Evolutionary conservation across 64 coral and sea anemone species (phyloP), one percentile per base, ranked within the genome.

Genomic region (Montipora foliosa): DNA sequence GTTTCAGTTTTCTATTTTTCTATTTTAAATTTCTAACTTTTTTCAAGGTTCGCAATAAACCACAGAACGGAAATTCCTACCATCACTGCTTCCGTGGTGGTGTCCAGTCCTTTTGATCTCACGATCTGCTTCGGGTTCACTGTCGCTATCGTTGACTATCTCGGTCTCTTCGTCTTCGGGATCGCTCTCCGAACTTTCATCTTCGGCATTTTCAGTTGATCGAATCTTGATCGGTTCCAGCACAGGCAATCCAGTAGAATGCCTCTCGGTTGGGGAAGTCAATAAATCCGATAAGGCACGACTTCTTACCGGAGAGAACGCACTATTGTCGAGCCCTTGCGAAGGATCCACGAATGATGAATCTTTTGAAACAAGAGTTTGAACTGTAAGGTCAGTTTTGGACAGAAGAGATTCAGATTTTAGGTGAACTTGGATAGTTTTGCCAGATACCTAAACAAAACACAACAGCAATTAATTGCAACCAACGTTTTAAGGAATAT

Each of bases 151-250:
- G 53, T 90, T 55, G 25, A 84, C 60, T 24, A 77, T 45, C 79
- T 90, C 90, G 25, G 88, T 86, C 70, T 14, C 44, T 14, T 93
- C 84, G 14, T 93, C 83, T 72, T 93, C 92, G 8, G 75, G 19
- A 60, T 93, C 92, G 57, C 92, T 93, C 66, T 93, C 92, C 8
- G 84, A 93, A 47, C 75, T 87, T 49, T 81, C 77, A 57, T 51
- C 92, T 47, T 90, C 89, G 17, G 61, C 22, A 86, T 49, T 50
- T 73, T 93, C 92, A 0, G 77, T 82, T 53, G 92, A 88, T 55
- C 91, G 96, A 88, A 97, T 97, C 67, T 92, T 97, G 72, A 97
- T 97, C 9, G 96, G 96, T 66, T 97, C 96, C 37, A 97, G 25
- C 15, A 97, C 89, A n/a, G 92, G 89, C 47, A 97, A 72, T 1